A percentile compares a stretch with the other conserved stretches of the same genome.
Conservation (phyloP, 2,797 vertebrate genomes). For the Podarcis lilfordi region DNA sequence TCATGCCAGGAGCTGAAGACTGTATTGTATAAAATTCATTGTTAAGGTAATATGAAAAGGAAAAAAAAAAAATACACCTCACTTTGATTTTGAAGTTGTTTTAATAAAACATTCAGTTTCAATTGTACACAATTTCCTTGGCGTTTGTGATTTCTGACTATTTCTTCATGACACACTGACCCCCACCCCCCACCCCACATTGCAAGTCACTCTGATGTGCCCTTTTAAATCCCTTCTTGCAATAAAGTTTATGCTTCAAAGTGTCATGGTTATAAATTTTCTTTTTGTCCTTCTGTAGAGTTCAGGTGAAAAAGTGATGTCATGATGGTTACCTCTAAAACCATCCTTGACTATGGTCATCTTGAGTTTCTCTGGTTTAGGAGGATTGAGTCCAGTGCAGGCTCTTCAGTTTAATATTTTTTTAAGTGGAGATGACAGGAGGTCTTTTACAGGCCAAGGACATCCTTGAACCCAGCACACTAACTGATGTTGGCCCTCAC, state of each 20-base stretch:
- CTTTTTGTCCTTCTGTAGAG: slow-evolving; percentile 32
- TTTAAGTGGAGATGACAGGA: background rate
- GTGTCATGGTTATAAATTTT: slow-evolving; percentile 50
- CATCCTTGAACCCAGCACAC: background rate
- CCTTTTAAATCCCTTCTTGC: slow-evolving; percentile 87
- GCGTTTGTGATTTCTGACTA: slow-evolving; percentile 74
- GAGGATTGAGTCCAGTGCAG: too few relatives aligned
- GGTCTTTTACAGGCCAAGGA: background rate
- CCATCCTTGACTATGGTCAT: too few relatives aligned
- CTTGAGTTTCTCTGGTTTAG: too few relatives aligned
- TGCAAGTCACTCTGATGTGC: slow-evolving; percentile 71
- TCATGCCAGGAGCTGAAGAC: slow-evolving; percentile 75
- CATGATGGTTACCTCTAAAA: too few relatives aligned
- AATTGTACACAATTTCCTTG: slow-evolving; percentile 78
- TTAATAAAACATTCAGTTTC: slow-evolving; percentile 79
- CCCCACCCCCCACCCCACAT: slow-evolving; percentile 42
- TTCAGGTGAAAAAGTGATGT: too few relatives aligned
- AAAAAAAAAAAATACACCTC: slow-evolving; percentile 55
- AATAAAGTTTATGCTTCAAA: slow-evolving; percentile 90
- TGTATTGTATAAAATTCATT: slow-evolving; percentile 84
- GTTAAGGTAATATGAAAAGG: slow-evolving; percentile 76
- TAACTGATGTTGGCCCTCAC: too few relatives aligned
- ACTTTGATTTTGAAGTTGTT: slow-evolving; percentile 75
- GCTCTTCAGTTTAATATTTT: background rate
- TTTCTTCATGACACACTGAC: slow-evolving; percentile 46